These are phyloP conservation scores for Homarus gammarus DNA, from an alignment of 2,888 invertebrate species.

Conservation along the genomic window DNA sequence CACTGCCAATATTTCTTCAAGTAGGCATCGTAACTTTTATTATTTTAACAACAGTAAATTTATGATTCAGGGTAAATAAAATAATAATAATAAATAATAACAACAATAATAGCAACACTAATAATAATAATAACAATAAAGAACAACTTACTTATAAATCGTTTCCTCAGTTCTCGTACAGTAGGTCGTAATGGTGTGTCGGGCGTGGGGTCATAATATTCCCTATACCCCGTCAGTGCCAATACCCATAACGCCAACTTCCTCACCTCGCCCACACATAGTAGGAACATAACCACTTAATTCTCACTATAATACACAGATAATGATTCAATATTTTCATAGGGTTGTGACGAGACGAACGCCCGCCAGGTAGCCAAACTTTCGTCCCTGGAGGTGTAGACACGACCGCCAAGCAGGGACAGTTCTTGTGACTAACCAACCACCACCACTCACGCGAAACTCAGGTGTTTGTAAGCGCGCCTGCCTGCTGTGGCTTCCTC, in stretches of 20 bases:
- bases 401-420: neutral
- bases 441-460: neutral
- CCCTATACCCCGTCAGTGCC: neutral
- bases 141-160: neutral
- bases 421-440: neutral
- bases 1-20: too few relatives aligned
- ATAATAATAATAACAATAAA: neutral
- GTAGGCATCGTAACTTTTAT: too few relatives aligned
- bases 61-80: too few relatives aligned
- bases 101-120: too few relatives aligned
- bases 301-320: too few relatives aligned
- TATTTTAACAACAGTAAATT: too few relatives aligned
- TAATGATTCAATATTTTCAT: too few relatives aligned
- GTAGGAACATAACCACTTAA: neutral
- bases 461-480: neutral
- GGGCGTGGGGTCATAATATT: neutral
- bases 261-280: conserved; percentile 8
- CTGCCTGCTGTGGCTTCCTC: too few relatives aligned
- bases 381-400: too few relatives aligned
- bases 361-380: too few relatives aligned
- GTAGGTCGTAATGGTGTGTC: neutral
- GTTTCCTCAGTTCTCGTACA: conserved; percentile 15
- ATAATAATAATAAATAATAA: too few relatives aligned
- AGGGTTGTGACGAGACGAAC: too few relatives aligned
- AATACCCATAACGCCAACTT: neutral